phyloP scores from a whole-genome alignment of 2,888 invertebrate species.

The Sepiola atlantica region DNA sequence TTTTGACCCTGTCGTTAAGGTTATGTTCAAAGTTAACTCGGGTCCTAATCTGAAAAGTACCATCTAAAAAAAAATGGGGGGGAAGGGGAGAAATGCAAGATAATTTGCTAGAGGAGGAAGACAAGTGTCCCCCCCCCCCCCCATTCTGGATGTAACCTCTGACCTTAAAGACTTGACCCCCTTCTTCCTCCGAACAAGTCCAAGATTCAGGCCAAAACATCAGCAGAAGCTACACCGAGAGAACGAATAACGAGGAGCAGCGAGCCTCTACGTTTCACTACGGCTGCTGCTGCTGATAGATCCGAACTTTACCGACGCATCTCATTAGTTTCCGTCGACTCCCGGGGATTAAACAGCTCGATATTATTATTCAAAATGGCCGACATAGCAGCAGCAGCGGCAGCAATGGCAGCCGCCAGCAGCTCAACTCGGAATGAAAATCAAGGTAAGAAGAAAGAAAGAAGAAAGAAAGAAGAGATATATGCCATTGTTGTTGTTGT shows the following conservation, averaged over 20 bases:
- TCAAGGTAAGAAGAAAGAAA: conserved; percentile 17
- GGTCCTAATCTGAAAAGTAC: too few species aligned
- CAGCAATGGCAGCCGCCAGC: background rate
- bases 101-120: too few species aligned
- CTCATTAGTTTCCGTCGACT: conserved; percentile 34
- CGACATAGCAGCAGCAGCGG: conserved; percentile 50
- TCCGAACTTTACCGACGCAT: conserved; percentile 8
- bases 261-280: background rate
- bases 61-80: too few species aligned
- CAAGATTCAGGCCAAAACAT: background rate
- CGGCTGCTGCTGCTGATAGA: background rate
- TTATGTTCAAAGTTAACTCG: too few species aligned
- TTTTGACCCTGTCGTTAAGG: too few species aligned
- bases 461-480: background rate
- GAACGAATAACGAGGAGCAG: background rate
- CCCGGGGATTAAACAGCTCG: conserved; percentile 60
- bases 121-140: too few species aligned
- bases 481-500: background rate
- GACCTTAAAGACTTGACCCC: background rate
- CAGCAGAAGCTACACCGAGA: background rate
- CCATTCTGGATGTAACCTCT: too few species aligned
- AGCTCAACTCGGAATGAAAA: conserved; percentile 9
- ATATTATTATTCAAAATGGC: conserved; percentile 72
- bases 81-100: too few species aligned
- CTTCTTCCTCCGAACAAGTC: background rate